Conservation (phyloP, 1,140 invertebrate genomes). For the Aphelenchoides avenae region DNA sequence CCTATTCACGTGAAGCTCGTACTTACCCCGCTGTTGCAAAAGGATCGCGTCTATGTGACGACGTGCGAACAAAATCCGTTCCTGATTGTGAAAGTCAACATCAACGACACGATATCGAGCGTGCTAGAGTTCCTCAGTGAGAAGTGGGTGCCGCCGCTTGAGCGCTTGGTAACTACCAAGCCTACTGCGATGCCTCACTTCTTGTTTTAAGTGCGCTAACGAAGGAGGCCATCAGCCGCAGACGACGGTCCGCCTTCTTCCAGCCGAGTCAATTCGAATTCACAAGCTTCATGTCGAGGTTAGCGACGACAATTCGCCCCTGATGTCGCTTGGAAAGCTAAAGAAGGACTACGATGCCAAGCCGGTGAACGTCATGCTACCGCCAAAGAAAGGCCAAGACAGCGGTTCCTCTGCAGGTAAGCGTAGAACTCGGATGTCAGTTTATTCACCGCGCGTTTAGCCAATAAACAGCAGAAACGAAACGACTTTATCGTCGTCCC, state of each 20-base stretch:
- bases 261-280: constrained; percentile 2
- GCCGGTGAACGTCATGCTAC: too few relatives aligned
- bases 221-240: constrained; percentile 11
- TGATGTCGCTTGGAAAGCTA: constrained; percentile 16
- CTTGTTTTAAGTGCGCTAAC: constrained; percentile 7
- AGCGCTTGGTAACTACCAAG: constrained; percentile 11
- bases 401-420: neutral
- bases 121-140: constrained; percentile 35
- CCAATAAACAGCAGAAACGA: neutral
- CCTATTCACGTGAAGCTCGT: constrained; percentile 24
- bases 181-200: constrained; percentile 11
- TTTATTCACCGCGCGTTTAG: neutral
- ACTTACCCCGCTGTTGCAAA: constrained; percentile 27
- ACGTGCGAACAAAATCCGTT: constrained; percentile 46
- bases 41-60: constrained; percentile 37
- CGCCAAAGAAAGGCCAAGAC: neutral
- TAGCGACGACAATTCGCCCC: constrained; percentile 7
- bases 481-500: constrained; percentile 2
- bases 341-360: constrained; percentile 15
- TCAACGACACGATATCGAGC: constrained; percentile 32
- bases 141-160: too few relatives aligned
- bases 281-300: constrained; percentile 10
- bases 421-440: neutral
- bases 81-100: constrained; percentile 27
- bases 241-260: neutral